Conservation (phyloP, 2,113 vertebrate species). For the Nyctibius bracteatus region DNA sequence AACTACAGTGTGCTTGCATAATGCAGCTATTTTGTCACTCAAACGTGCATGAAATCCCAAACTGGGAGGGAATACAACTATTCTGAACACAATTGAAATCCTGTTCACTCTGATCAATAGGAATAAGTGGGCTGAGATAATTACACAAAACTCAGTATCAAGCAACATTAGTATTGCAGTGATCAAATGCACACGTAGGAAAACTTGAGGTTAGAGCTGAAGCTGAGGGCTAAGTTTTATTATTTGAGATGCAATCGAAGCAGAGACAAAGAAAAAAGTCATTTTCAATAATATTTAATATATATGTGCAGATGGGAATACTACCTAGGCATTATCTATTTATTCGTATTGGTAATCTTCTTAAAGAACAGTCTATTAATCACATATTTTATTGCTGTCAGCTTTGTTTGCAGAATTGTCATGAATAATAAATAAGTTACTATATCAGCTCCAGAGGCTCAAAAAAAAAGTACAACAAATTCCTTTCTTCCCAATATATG, state of each 20-base stretch:
- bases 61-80: not conserved
- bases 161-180: not conserved
- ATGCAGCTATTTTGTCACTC: not conserved
- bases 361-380: constrained; percentile 8
- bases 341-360: not conserved
- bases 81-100: not conserved
- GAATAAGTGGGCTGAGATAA: not conserved
- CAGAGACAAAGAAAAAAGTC: not conserved
- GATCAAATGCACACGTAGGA: not conserved
- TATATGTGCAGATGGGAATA: not conserved
- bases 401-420: constrained; percentile 16
- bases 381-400: constrained; percentile 8
- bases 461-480: not conserved
- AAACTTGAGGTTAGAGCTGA: not conserved
- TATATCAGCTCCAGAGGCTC: not conserved
- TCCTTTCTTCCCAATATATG: not conserved
- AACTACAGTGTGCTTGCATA: not conserved
- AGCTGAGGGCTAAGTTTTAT: not conserved
- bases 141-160: not conserved
- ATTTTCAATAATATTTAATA: not conserved
- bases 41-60: not conserved
- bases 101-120: not conserved
- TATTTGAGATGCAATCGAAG: not conserved
- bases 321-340: not conserved
- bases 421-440: constrained; percentile 15